A percentile compares a stretch with the other conserved stretches of the same genome.
Evolutionary conservation across 2,797 vertebrate species (phyloP).

Genomic region (Myiotriccus ornatus): DNA sequence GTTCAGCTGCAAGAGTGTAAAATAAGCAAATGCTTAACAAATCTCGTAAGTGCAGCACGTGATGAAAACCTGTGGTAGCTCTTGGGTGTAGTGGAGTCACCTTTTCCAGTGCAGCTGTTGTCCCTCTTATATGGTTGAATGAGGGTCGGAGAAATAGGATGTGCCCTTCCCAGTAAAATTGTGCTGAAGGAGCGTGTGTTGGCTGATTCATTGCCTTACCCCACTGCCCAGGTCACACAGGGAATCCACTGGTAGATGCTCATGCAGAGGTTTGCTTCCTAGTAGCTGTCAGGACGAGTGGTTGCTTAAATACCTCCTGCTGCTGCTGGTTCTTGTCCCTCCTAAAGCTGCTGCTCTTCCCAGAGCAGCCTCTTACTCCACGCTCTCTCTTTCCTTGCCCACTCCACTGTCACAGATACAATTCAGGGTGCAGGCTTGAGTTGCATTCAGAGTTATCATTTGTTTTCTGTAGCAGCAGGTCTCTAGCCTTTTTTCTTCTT

Average conservation of each 20-base stretch:
- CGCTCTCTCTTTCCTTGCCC: not conserved
- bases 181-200: not conserved
- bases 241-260: not conserved
- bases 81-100: not conserved
- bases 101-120: not conserved
- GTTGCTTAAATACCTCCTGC: not conserved
- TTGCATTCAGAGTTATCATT: not conserved
- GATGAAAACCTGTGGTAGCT: not conserved
- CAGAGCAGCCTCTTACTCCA: not conserved
- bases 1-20: not conserved
- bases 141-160: not conserved
- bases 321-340: not conserved
- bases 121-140: not conserved
- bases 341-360: not conserved
- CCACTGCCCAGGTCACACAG: not conserved
- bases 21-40: not conserved
- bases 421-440: conserved; percentile 20
- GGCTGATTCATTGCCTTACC: not conserved
- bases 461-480: conserved; percentile 25
- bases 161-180: not conserved
- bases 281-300: not conserved
- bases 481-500: conserved; percentile 10
- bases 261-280: not conserved
- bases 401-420: not conserved
- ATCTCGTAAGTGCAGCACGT: not conserved